phyloP scores from a whole-genome alignment of 2,888 invertebrate species.

The Pheosia gnoma region DNA sequence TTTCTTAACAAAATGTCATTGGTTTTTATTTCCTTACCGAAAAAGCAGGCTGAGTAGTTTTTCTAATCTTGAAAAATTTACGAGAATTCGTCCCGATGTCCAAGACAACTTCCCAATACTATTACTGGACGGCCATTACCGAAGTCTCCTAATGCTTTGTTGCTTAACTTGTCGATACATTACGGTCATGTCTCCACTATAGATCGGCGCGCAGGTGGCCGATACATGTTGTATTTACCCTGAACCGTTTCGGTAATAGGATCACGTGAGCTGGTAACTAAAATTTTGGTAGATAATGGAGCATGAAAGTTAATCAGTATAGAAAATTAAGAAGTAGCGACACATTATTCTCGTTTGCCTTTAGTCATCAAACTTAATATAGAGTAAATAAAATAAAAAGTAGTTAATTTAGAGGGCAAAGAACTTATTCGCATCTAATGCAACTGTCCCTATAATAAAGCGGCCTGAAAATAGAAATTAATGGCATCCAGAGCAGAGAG shows the following conservation, averaged over 20 bases:
- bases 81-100: constrained; percentile 38
- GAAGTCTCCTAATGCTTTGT: constrained; percentile 34
- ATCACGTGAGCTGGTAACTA: constrained; percentile 59
- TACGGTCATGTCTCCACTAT: constrained; percentile 65
- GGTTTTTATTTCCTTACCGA: constrained; percentile 8
- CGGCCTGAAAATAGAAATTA: too few relatives aligned
- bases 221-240: constrained; percentile 53
- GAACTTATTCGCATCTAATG: too few relatives aligned
- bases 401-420: too few relatives aligned
- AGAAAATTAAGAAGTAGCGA: too few relatives aligned
- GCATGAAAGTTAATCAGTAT: constrained; percentile 23
- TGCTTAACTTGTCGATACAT: constrained; percentile 51
- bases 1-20: background rate
- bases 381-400: too few relatives aligned
- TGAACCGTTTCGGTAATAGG: constrained; percentile 40
- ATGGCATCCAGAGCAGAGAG: too few relatives aligned
- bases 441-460: too few relatives aligned
- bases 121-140: constrained; percentile 42
- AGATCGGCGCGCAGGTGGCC: constrained; percentile 67
- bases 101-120: constrained; percentile 40
- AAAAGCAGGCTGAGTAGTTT: background rate
- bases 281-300: constrained; percentile 41
- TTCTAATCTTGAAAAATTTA: constrained; percentile 30
- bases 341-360: too few relatives aligned
- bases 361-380: too few relatives aligned